Conservation (phyloP, 2,113 vertebrate species). For the Amblyopsis rosae region DNA sequence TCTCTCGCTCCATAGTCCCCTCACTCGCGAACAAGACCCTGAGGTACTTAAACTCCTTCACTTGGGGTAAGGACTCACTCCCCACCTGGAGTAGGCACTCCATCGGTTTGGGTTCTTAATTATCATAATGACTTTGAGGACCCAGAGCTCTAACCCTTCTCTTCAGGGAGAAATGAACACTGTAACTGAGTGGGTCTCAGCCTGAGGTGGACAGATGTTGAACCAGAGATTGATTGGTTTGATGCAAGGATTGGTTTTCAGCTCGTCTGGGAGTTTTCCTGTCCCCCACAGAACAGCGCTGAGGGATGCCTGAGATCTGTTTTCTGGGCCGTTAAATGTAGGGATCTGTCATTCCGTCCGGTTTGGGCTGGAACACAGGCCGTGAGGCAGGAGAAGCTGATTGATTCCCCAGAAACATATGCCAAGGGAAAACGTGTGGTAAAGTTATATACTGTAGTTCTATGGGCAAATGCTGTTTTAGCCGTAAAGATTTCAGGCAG, state of each 20-base stretch:
- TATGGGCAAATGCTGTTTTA: no score
- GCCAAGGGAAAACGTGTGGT: conserved; percentile 20
- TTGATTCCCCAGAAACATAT: conserved; percentile 24
- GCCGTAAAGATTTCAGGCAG: conserved; percentile 4
- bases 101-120: conserved; percentile 62
- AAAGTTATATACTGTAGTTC: not conserved
- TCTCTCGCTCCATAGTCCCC: no score
- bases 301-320: conserved; percentile 31
- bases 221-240: conserved; percentile 48
- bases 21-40: no score
- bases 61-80: no score
- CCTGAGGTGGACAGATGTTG: not conserved
- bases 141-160: conserved; percentile 15
- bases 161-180: conserved; percentile 44
- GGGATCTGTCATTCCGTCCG: conserved; percentile 33
- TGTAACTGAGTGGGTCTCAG: conserved; percentile 34
- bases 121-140: conserved; percentile 48
- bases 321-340: conserved; percentile 13
- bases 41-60: no score
- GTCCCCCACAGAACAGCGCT: conserved; percentile 24
- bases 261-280: conserved; percentile 51
- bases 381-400: not conserved
- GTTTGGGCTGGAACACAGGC: conserved; percentile 16
- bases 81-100: no score
- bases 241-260: conserved; percentile 63